Evolutionary conservation across 2,888 invertebrate genomes (phyloP).

Genomic region (Tetragonisca angustula): DNA sequence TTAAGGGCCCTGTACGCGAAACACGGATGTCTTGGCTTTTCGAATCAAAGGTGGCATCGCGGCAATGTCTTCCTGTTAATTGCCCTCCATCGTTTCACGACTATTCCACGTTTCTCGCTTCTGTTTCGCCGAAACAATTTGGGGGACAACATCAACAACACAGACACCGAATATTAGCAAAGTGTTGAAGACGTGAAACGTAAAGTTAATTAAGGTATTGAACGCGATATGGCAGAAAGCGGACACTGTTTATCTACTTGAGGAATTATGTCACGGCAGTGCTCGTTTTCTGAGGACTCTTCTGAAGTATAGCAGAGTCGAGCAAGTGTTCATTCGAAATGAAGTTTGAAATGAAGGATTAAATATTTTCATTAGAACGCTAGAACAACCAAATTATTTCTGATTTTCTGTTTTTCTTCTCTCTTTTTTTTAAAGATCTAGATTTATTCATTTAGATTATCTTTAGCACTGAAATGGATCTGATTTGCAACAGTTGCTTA

Average conservation of each 20-base stretch:
- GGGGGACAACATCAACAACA: background rate
- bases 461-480: too few relatives aligned
- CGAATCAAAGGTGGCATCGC: conserved; percentile 57
- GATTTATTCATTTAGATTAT: too few relatives aligned
- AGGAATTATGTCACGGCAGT: conserved; percentile 66
- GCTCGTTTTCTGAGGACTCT: conserved; percentile 23
- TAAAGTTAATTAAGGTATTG: conserved; percentile 64
- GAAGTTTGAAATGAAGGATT: too few relatives aligned
- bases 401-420: too few relatives aligned
- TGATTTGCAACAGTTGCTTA: too few relatives aligned
- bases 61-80: conserved; percentile 43
- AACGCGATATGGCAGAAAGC: conserved; percentile 43
- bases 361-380: too few relatives aligned
- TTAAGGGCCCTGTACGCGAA: conserved; percentile 74
- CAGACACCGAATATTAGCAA: background rate
- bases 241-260: conserved; percentile 70
- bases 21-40: conserved; percentile 59
- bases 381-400: too few relatives aligned
- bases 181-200: conserved; percentile 14
- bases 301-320: too few relatives aligned
- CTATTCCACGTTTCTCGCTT: background rate
- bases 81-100: background rate
- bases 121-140: too few relatives aligned
- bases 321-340: too few relatives aligned
- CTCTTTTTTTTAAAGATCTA: too few relatives aligned